Evolutionary conservation across 2,797 vertebrate species (phyloP).

Genomic region (Sebastes flavidus): DNA sequence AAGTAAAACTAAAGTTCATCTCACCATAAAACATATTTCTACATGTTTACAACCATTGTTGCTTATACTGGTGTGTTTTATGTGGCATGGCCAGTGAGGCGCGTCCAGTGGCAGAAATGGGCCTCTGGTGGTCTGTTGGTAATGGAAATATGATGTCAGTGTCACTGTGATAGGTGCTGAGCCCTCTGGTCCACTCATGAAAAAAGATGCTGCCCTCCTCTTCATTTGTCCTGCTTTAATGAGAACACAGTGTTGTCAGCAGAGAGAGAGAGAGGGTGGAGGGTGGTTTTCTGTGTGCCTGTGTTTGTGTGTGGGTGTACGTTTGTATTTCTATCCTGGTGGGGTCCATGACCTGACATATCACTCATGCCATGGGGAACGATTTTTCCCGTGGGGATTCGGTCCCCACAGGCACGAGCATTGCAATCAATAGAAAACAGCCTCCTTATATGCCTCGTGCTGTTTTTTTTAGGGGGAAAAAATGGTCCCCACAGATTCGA

Average conservation of each 20-base stretch:
- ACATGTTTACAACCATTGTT: neutral
- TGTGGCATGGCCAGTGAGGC: neutral
- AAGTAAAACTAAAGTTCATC: neutral
- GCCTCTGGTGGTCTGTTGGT: slow-evolving; percentile 19
- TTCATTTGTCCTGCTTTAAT: slow-evolving; percentile 55
- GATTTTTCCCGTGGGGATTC: neutral
- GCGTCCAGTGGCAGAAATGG: neutral
- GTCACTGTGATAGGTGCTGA: slow-evolving; percentile 6
- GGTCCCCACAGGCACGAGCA: neutral
- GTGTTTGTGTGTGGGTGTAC: slow-evolving; percentile 3
- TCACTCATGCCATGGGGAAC: neutral
- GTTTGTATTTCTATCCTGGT: neutral
- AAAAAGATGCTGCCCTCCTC: slow-evolving; percentile 36
- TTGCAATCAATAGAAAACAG: neutral
- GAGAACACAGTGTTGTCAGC: slow-evolving; percentile 30
- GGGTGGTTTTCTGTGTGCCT: neutral
- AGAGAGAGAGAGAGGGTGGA: neutral
- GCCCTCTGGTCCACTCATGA: slow-evolving; percentile 24
- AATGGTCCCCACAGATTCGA: too few relatives aligned
- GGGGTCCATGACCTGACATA: neutral
- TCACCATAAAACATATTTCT: neutral
- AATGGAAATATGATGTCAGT: slow-evolving; percentile 20
- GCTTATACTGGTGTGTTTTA: neutral
- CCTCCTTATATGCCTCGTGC: neutral
- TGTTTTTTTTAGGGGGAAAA: too few relatives aligned